Percentiles rank a stretch among this genome's conserved stretches.
Evolutionary conservation across 2,113 vertebrate species (phyloP).

Genomic region (Anguilla rostrata): DNA sequence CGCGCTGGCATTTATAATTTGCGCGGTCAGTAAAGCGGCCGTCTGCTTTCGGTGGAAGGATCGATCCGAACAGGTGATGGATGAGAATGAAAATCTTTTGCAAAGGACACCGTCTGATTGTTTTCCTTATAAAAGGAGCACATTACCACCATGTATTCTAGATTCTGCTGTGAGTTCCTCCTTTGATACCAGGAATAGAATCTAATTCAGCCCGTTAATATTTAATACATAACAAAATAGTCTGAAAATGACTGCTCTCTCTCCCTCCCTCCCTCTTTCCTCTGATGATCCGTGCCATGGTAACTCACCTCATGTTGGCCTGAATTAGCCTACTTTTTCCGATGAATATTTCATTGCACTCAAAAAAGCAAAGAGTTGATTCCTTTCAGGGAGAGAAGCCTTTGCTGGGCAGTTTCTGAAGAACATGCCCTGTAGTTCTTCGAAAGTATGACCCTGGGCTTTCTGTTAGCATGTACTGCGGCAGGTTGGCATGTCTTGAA

Average conservation of each 20-base stretch:
- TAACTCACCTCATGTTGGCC: constrained; percentile 40
- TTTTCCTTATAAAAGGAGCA: not conserved
- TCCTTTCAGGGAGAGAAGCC: not conserved
- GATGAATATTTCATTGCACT: constrained; percentile 43
- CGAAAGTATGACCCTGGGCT: not conserved
- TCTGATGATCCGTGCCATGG: constrained; percentile 38
- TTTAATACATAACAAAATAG: constrained; percentile 49
- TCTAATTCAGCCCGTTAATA: constrained; percentile 44
- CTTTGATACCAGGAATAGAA: constrained; percentile 45
- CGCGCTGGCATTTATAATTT: not conserved
- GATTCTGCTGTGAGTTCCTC: constrained; percentile 35
- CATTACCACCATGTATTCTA: constrained; percentile 7
- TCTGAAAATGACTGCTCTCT: constrained; percentile 35
- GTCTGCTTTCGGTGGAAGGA: not conserved
- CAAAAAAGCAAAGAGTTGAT: constrained; percentile 18
- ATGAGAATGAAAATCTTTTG: not conserved
- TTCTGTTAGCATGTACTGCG: not conserved
- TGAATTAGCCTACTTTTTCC: constrained; percentile 42
- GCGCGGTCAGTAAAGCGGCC: not conserved
- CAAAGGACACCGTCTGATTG: not conserved
- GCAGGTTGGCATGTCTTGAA: not conserved
- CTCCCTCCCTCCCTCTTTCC: constrained; percentile 9
- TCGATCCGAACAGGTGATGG: not conserved
- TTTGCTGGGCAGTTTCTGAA: not conserved
- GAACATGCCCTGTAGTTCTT: not conserved